A percentile compares a stretch with the other conserved stretches of the same genome.
These are phyloP conservation scores for Takifugu bimaculatus DNA, from an alignment of 2,113 vertebrate species.

Conservation along the genomic window DNA sequence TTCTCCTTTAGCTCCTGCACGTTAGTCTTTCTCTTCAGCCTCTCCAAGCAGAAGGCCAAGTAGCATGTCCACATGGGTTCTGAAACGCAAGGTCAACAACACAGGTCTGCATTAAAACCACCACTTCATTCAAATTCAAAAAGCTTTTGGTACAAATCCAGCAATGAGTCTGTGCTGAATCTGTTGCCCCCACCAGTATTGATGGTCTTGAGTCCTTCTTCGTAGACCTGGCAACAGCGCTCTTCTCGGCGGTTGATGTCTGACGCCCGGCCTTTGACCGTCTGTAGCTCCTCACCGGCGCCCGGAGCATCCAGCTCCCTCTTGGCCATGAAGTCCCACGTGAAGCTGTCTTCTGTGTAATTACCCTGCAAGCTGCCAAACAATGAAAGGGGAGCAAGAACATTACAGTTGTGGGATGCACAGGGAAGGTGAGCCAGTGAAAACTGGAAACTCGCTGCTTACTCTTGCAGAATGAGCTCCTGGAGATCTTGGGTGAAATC, in stretches of 20 bases:
- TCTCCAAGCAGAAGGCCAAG: constrained; percentile 84
- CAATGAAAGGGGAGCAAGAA: not conserved
- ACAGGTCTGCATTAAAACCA: not conserved
- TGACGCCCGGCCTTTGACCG: constrained; percentile 75
- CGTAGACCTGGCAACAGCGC: constrained; percentile 84
- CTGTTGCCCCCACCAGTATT: constrained; percentile 75
- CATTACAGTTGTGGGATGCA: not conserved
- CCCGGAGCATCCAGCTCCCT: constrained; percentile 77
- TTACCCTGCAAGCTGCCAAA: constrained; percentile 79
- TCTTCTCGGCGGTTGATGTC: constrained; percentile 80
- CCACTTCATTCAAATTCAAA: too few relatives aligned
- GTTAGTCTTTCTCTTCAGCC: constrained; percentile 87
- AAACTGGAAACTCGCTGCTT: constrained; percentile 47
- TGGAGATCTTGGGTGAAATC: constrained; percentile 89
- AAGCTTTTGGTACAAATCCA: too few relatives aligned
- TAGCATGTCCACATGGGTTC: constrained; percentile 92
- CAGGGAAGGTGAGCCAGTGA: too few relatives aligned
- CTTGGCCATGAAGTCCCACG: constrained; percentile 90
- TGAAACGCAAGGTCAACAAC: constrained; percentile 49
- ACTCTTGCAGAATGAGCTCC: constrained; percentile 86
- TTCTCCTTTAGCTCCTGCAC: constrained; percentile 80
- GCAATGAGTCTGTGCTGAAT: not conserved
- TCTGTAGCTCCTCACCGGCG: constrained; percentile 55
- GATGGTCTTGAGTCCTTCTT: constrained; percentile 82
- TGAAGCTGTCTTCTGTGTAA: constrained; percentile 78